A percentile compares a stretch with the other conserved stretches of the same genome.
These are phyloP conservation scores for Muricea muricata DNA, from an alignment of 92 coral and sea anemone species.

Conservation along the genomic window DNA sequence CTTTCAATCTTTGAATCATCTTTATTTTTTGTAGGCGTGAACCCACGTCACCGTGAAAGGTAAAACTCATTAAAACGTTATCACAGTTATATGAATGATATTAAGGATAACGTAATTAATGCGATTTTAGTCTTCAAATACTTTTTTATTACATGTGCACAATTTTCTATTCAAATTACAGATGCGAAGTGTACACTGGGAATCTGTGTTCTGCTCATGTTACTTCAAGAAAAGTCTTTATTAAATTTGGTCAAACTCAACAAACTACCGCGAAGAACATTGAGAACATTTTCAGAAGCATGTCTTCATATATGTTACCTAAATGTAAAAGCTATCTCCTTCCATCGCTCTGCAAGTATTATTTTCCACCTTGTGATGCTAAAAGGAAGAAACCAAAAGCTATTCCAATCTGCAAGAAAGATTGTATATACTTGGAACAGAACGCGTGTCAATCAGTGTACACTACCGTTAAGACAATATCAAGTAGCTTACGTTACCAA, in stretches of 20 bases:
- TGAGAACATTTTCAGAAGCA: constrained; percentile 27
- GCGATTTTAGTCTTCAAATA: neutral
- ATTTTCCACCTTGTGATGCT: constrained; percentile 31
- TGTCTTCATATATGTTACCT: constrained; percentile 2
- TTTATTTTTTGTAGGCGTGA: constrained; percentile 19
- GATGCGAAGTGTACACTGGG: constrained; percentile 35
- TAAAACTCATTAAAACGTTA: neutral
- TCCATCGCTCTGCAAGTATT: constrained; percentile 33
- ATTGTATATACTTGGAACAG: constrained; percentile 43
- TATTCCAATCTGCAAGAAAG: constrained; percentile 50
- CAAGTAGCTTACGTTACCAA: constrained; percentile 30
- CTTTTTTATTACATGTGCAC: too few species aligned
- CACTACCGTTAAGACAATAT: constrained; percentile 21
- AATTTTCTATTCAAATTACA: neutral
- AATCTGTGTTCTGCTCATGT: constrained; percentile 20
- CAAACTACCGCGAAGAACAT: constrained; percentile 7
- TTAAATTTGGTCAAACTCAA: constrained; percentile 39
- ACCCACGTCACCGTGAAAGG: constrained; percentile 43
- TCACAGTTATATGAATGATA: neutral
- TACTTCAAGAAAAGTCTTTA: neutral
- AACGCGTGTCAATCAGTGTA: constrained; percentile 43
- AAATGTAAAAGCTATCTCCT: constrained; percentile 29
- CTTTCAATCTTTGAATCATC: neutral
- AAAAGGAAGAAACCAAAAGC: constrained; percentile 21
- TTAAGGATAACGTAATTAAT: neutral